Evolutionary conservation across 2,888 invertebrate species (phyloP), one percentile per base, ranked within the genome.

Genomic region (Xylota segnis): DNA sequence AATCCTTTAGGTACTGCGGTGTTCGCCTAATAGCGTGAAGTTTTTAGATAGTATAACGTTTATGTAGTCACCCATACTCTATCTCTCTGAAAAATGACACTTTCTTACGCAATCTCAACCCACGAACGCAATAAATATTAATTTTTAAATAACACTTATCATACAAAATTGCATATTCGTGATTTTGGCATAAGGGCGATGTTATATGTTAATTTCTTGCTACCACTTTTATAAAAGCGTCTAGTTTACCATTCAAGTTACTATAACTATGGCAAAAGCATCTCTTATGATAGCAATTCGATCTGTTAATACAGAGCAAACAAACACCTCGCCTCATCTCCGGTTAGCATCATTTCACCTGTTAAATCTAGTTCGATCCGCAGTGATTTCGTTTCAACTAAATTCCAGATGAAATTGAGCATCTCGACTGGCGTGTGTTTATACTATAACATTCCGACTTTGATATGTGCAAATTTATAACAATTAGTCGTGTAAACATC

Each of bases 401-500:
- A n/a, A n/a, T 43, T 54, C 14, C 37, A 47, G 27, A 40, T 61
- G 43, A 50, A 72, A 34, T 56, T 52, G 16, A 61, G 72, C 27
- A 45, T 52, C 0, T 32, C 29, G 7, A 18, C 14, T 23, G 27
- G 18, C 29, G 3, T 45, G 37, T 37, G 32, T 5, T 34, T 37
- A 72, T 0, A 66, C 5, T 18, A 58, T 40, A 40, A 43, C 10
- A 37, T 16, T 32, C 50, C 29, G 27, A 18, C 50, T 66, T 59
- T 68, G 23, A 68, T 47, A 10, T 29, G 27, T 43, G 43, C 23
- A 59, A 61, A 68, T 61, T 50, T 52, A 59, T 61, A 59, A 54
- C 58, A 76, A 76, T 76, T 66, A 58, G 32, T 58, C 10, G 47
- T 58, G 61, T 70, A 68, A 77, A 77, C 68, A 54, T 29, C 56